These are phyloP conservation scores for Lerista edwardsae DNA, from an alignment of 2,797 vertebrate species.

Conservation along the genomic window DNA sequence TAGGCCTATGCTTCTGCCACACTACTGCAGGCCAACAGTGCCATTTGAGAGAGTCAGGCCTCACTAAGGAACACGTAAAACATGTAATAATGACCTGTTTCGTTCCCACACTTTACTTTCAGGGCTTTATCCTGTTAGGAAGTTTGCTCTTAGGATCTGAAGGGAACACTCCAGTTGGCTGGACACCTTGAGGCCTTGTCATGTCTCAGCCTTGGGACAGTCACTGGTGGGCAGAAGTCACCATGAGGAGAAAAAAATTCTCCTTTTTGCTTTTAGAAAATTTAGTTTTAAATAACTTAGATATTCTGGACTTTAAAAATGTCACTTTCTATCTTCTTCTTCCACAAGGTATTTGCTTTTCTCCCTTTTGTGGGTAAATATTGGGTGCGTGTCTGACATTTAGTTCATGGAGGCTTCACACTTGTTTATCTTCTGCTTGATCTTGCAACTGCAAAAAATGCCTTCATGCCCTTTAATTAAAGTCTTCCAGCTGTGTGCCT, in stretches of 20 bases:
- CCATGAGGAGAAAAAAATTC: conserved; percentile 35
- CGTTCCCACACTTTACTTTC: conserved; percentile 23
- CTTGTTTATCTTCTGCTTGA: background rate
- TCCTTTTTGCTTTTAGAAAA: conserved; percentile 40
- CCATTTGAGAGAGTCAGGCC: conserved; percentile 49
- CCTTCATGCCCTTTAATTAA: background rate
- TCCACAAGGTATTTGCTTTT: background rate
- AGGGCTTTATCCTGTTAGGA: conserved; percentile 25
- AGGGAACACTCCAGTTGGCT: conserved; percentile 37
- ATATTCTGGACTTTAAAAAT: conserved; percentile 10
- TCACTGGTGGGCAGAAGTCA: conserved; percentile 44
- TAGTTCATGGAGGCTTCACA: background rate
- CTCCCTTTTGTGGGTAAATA: background rate
- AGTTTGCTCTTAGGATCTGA: background rate
- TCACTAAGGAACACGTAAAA: background rate
- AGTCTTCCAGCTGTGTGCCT: background rate
- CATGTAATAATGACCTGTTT: conserved; percentile 42
- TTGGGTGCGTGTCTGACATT: conserved; percentile 6
- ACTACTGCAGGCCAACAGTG: conserved; percentile 39
- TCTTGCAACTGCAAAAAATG: conserved; percentile 11
- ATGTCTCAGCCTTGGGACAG: conserved; percentile 36
- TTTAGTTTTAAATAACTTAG: conserved; percentile 27
- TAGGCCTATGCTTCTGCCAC: conserved; percentile 36
- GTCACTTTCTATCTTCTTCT: conserved; percentile 41
- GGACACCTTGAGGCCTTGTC: conserved; percentile 51